Percentiles rank a stretch among this genome's conserved stretches.
Conservation (phyloP, 2,888 invertebrate genomes). For the Noctua fimbriata region DNA sequence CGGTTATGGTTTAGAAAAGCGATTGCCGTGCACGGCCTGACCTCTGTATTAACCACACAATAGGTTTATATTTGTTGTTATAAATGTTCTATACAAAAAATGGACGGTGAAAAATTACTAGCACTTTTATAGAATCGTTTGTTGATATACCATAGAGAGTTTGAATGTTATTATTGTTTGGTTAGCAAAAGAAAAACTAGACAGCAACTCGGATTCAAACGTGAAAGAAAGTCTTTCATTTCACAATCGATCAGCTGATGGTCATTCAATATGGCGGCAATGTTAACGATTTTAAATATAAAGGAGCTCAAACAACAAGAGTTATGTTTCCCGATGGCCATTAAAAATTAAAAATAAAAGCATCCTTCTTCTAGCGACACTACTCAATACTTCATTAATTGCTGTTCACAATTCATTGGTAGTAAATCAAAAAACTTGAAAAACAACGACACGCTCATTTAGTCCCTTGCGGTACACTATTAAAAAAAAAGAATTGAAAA, state of each 20-base stretch:
- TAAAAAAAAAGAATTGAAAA: slow-evolving; percentile 71
- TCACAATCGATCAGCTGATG: slow-evolving; percentile 5
- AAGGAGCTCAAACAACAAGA: slow-evolving; percentile 71
- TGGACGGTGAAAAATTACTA: slow-evolving; percentile 81
- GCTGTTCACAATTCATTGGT: slow-evolving; percentile 83
- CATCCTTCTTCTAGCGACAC: slow-evolving; percentile 78
- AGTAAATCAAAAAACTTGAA: slow-evolving; percentile 84
- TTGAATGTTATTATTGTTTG: slow-evolving; percentile 43
- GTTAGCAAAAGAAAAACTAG: slow-evolving; percentile 23
- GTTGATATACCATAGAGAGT: slow-evolving; percentile 67
- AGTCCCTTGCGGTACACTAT: slow-evolving; percentile 80
- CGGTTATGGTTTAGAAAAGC: slow-evolving; percentile 85
- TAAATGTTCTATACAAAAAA: slow-evolving; percentile 85
- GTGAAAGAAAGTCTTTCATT: background rate
- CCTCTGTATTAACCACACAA: slow-evolving; percentile 79
- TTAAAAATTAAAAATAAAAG: slow-evolving; percentile 66
- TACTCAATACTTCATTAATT: slow-evolving; percentile 85
- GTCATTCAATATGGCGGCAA: slow-evolving; percentile 9
- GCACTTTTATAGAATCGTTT: slow-evolving; percentile 62
- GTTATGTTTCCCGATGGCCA: slow-evolving; percentile 72
- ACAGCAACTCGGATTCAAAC: background rate
- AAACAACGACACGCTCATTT: slow-evolving; percentile 84
- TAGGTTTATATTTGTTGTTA: slow-evolving; percentile 82
- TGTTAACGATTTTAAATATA: slow-evolving; percentile 64
- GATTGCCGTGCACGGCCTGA: slow-evolving; percentile 73